phyloP scores from a whole-genome alignment of 2,888 invertebrate species.

The Lasioglossum zephyrum region DNA sequence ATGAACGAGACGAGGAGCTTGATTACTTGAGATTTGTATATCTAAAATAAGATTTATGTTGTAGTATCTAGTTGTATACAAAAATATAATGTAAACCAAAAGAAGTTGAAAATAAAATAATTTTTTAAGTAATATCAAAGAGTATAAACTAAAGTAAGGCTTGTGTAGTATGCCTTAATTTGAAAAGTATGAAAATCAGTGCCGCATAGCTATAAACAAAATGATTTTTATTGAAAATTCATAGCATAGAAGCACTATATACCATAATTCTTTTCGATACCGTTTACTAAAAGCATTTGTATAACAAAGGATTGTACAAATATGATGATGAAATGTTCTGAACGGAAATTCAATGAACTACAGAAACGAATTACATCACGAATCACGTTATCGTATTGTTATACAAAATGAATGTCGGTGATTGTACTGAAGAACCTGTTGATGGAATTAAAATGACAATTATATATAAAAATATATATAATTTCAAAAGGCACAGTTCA shows the following conservation, averaged over 20 bases:
- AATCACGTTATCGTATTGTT: constrained; percentile 14
- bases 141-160: not conserved
- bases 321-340: not conserved
- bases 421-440: constrained; percentile 29
- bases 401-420: constrained; percentile 21
- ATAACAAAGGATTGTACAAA: constrained; percentile 23
- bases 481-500: constrained; percentile 50
- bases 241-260: constrained; percentile 19
- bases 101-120: constrained; percentile 30
- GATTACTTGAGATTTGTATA: constrained; percentile 4
- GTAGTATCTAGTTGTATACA: not conserved
- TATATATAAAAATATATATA: constrained; percentile 57
- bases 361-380: constrained; percentile 17
- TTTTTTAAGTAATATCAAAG: constrained; percentile 12
- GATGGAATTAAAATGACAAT: constrained; percentile 45
- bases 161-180: not conserved
- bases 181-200: not conserved
- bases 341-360: constrained; percentile 10
- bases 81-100: constrained; percentile 3
- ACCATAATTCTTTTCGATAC: constrained; percentile 21
- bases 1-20: not conserved
- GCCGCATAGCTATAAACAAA: constrained; percentile 45
- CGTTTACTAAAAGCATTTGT: constrained; percentile 10
- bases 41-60: constrained; percentile 5
- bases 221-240: constrained; percentile 44